phyloP scores from a whole-genome alignment of 2,888 invertebrate species.

The Drosophila incognita region DNA sequence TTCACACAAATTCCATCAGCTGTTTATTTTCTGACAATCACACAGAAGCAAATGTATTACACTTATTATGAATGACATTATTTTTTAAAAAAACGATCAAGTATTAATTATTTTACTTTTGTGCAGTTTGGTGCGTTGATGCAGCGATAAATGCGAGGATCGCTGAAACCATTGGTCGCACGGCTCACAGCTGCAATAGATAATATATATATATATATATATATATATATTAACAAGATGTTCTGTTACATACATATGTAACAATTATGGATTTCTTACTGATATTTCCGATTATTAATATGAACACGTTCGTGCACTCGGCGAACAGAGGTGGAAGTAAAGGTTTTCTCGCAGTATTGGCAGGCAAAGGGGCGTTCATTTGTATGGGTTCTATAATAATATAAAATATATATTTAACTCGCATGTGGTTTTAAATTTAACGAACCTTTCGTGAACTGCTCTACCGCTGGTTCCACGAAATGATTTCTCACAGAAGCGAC shows the following conservation, averaged over 20 bases:
- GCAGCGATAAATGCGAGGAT: constrained; percentile 52
- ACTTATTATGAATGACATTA: neutral
- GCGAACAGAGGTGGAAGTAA: constrained; percentile 56
- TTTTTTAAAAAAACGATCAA: neutral
- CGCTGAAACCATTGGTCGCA: constrained; percentile 65
- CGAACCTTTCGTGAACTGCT: constrained; percentile 60
- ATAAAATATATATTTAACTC: neutral
- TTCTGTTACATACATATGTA: neutral
- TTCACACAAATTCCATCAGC: constrained; percentile 42
- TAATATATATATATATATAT: neutral
- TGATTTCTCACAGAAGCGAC: constrained; percentile 61
- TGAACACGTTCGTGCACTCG: constrained; percentile 60
- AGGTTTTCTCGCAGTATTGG: constrained; percentile 56
- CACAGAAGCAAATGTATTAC: neutral
- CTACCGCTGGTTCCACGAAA: constrained; percentile 65
- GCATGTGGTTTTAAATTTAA: neutral
- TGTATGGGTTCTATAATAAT: constrained; percentile 52
- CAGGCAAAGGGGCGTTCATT: constrained; percentile 66
- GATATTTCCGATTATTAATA: constrained; percentile 48
- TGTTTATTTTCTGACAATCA: constrained; percentile 27
- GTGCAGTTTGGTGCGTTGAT: constrained; percentile 54
- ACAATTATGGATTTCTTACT: constrained; percentile 37
- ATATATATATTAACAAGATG: neutral
- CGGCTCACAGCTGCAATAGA: constrained; percentile 51
- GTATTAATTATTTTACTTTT: constrained; percentile 21